Evolutionary conservation across 2,797 vertebrate species (phyloP).

Genomic region (Peromyscus melanophrys): DNA sequence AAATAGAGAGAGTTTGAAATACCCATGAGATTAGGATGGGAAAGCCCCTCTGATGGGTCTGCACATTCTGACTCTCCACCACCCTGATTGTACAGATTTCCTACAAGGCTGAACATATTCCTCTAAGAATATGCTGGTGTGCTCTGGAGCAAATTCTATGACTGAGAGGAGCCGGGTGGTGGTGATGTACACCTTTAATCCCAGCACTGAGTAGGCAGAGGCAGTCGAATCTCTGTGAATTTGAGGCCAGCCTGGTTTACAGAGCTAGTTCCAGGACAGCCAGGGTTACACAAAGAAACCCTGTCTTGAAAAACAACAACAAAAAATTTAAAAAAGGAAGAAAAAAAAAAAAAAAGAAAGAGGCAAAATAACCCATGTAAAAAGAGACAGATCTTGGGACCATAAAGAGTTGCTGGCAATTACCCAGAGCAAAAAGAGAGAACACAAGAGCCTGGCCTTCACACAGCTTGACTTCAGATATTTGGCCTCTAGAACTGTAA

Average conservation of each 20-base stretch:
- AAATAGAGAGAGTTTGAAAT: not conserved
- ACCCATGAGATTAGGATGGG: not conserved
- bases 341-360: not conserved
- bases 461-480: not conserved
- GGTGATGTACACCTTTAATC: not conserved
- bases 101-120: not conserved
- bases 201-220: not conserved
- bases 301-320: not conserved
- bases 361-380: not conserved
- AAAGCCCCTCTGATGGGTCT: not conserved
- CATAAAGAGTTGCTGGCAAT: not conserved
- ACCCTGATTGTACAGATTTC: constrained; percentile 6
- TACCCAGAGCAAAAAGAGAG: constrained; percentile 1
- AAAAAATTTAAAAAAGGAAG: not conserved
- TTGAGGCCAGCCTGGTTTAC: not conserved
- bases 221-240: not conserved
- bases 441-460: not conserved
- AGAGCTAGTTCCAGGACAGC: not conserved
- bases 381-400: not conserved
- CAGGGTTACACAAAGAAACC: not conserved
- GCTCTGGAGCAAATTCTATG: constrained; percentile 50
- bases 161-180: not conserved
- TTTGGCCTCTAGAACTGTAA: constrained; percentile 9
- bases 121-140: not conserved
- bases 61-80: not conserved